phyloP scores from a whole-genome alignment of 2,888 invertebrate species.

The Nomada goodeniana region DNA sequence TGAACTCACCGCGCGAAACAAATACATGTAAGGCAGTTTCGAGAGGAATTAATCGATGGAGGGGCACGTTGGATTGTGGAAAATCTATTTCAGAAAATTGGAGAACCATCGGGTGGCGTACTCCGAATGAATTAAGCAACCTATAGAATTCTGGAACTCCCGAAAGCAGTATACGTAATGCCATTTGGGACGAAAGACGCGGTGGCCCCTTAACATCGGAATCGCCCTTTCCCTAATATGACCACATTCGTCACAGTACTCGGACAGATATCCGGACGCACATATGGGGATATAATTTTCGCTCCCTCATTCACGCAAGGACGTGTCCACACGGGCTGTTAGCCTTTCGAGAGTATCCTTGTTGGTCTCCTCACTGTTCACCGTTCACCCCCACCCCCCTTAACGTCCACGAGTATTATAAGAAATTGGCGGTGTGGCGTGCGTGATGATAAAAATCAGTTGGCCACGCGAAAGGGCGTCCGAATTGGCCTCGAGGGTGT shows the following conservation, averaged over 20 bases:
- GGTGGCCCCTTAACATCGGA: neutral
- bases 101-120: neutral
- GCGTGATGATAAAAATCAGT: conserved; percentile 74
- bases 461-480: conserved; percentile 66
- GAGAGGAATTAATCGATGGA: too few relatives aligned
- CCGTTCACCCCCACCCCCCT: neutral
- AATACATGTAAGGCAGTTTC: too few relatives aligned
- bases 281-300: conserved; percentile 42
- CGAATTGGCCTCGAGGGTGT: conserved; percentile 61
- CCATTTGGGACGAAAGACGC: conserved; percentile 19
- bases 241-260: conserved; percentile 48
- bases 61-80: too few relatives aligned
- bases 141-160: neutral
- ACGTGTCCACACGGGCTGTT: conserved; percentile 58
- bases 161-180: neutral
- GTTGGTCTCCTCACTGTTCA: conserved; percentile 21
- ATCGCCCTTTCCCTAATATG: conserved; percentile 18
- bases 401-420: conserved; percentile 55
- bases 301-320: conserved; percentile 48
- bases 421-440: conserved; percentile 66
- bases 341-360: conserved; percentile 52
- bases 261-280: conserved; percentile 12
- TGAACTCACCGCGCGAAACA: too few relatives aligned
- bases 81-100: too few relatives aligned
- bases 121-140: too few relatives aligned